Conservation (phyloP, 2,797 vertebrate genomes). For the Allobates femoralis region DNA sequence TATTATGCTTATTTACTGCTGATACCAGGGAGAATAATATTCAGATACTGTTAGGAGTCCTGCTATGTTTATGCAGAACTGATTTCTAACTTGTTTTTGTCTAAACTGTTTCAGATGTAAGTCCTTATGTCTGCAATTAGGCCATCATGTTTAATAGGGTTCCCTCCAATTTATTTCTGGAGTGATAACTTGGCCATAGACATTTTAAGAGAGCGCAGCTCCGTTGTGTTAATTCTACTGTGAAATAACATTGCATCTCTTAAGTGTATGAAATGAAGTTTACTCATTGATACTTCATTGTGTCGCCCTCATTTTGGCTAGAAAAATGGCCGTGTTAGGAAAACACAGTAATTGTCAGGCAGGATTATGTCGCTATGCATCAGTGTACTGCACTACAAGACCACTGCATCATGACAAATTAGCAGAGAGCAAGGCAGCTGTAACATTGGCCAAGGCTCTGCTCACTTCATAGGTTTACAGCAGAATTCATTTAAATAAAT, state of each 20-base stretch:
- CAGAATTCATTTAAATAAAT: conserved; percentile 48
- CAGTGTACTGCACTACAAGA: conserved; percentile 16
- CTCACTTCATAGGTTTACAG: conserved; percentile 8
- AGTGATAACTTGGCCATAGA: conserved; percentile 17
- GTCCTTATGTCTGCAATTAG: conserved; percentile 33
- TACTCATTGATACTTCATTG: conserved; percentile 43
- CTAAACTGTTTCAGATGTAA: conserved; percentile 5
- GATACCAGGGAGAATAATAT: not conserved
- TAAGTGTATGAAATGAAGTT: conserved; percentile 44
- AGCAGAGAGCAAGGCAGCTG: conserved; percentile 30
- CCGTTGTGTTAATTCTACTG: conserved; percentile 53
- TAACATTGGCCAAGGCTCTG: conserved; percentile 36
- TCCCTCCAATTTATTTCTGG: conserved; percentile 14
- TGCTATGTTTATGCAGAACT: not conserved
- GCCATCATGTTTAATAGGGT: conserved; percentile 18
- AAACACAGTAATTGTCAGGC: conserved; percentile 46
- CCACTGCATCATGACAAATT: conserved; percentile 59
- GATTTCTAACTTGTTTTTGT: not conserved
- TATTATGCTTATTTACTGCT: not conserved
- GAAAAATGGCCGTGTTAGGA: conserved; percentile 20
- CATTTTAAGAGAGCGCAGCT: conserved; percentile 29
- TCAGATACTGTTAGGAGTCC: not conserved
- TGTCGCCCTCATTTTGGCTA: conserved; percentile 12
- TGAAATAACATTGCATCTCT: conserved; percentile 27
- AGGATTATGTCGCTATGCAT: conserved; percentile 51